phyloP scores from a whole-genome alignment of 2,888 invertebrate genomes.

The Psylliodes chrysocephalus region DNA sequence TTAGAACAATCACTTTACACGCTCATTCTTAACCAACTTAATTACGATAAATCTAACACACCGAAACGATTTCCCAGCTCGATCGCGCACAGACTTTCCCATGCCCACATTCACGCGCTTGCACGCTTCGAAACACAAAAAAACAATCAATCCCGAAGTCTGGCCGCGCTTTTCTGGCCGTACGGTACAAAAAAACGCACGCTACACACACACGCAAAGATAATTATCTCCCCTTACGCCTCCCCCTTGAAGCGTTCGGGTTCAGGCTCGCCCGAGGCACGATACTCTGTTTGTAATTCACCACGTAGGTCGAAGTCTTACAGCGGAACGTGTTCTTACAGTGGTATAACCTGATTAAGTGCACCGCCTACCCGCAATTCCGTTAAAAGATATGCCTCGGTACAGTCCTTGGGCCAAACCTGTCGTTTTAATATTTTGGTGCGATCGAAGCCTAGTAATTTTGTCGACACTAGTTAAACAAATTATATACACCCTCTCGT shows the following conservation, averaged over 20 bases:
- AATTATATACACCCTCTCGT: no score
- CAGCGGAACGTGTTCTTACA: constrained; percentile 41
- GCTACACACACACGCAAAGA: no score
- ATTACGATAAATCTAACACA: not conserved
- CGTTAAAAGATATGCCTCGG: constrained; percentile 1
- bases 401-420: no score
- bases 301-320: constrained; percentile 38
- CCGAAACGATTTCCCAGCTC: not conserved
- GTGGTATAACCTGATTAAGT: constrained; percentile 40
- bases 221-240: no score
- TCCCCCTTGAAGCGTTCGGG: no score
- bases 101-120: not conserved
- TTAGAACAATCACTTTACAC: no score
- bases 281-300: constrained; percentile 33
- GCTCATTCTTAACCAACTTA: no score
- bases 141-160: not conserved
- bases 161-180: not conserved
- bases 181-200: not conserved
- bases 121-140: not conserved
- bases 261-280: not conserved
- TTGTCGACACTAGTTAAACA: no score
- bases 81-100: not conserved
- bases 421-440: no score
- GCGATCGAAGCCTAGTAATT: no score
- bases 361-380: constrained; percentile 2